phyloP scores from a whole-genome alignment of 2,797 vertebrate genomes.

The Molossus alvarezi region DNA sequence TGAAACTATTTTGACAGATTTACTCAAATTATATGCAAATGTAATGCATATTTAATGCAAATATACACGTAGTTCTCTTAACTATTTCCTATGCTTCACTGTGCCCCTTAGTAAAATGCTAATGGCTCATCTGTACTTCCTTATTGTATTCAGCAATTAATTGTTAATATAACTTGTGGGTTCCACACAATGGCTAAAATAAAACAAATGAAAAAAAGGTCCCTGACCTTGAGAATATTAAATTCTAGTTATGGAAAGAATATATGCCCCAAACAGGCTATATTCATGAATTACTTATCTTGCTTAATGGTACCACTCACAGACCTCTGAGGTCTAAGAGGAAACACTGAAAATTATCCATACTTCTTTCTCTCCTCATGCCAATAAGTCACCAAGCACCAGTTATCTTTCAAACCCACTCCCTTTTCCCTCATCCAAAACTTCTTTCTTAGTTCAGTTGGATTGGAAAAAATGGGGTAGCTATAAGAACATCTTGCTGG shows the following conservation, averaged over 20 bases:
- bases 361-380: background rate
- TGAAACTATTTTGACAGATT: constrained; percentile 82
- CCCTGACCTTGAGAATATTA: constrained; percentile 1
- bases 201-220: constrained; percentile 45
- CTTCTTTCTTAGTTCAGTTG: background rate
- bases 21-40: constrained; percentile 85
- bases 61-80: constrained; percentile 75
- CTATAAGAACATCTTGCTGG: background rate
- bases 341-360: background rate
- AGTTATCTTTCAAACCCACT: background rate
- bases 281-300: background rate
- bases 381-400: background rate
- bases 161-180: constrained; percentile 29
- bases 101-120: constrained; percentile 72
- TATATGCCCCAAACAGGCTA: background rate
- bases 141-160: constrained; percentile 64
- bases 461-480: background rate
- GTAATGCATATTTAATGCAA: constrained; percentile 84
- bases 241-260: background rate
- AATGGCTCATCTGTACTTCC: constrained; percentile 69
- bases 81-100: constrained; percentile 77
- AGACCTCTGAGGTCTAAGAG: background rate
- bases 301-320: background rate
- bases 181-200: background rate
- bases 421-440: background rate